Percentiles rank a stretch among this genome's conserved stretches.
These are phyloP conservation scores for Cosmia pyralina DNA, from an alignment of 2,888 invertebrate genomes.

Conservation along the genomic window DNA sequence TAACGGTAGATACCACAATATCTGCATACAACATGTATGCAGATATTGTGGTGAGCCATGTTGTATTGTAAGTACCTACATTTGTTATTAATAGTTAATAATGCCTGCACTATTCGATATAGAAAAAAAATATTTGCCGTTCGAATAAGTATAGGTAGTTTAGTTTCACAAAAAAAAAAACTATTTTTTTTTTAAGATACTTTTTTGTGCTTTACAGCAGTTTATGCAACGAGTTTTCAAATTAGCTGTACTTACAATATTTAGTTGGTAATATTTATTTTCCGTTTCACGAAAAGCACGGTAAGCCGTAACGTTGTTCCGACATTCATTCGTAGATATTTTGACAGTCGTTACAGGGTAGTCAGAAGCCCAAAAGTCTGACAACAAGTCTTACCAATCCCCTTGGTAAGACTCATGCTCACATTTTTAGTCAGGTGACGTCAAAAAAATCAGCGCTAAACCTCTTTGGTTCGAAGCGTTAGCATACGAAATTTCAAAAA, in stretches of 20 bases:
- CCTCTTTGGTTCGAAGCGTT: too few relatives aligned
- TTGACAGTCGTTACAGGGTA: neutral
- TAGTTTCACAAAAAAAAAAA: neutral
- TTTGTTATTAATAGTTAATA: too few relatives aligned
- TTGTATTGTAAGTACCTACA: neutral
- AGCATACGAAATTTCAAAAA: too few relatives aligned
- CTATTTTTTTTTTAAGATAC: neutral
- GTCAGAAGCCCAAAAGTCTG: too few relatives aligned
- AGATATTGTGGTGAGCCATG: conserved; percentile 34
- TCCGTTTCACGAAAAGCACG: neutral
- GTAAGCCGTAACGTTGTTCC: too few relatives aligned
- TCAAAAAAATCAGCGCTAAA: too few relatives aligned
- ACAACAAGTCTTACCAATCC: too few relatives aligned
- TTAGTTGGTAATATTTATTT: neutral
- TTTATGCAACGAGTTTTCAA: too few relatives aligned
- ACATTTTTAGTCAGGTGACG: too few relatives aligned
- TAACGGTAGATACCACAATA: conserved; percentile 42
- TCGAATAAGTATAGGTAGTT: too few relatives aligned
- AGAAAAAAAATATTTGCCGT: too few relatives aligned
- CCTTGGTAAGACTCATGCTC: too few relatives aligned
- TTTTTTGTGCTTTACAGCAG: neutral
- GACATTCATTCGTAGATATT: neutral
- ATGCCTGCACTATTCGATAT: neutral
- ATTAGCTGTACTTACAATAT: neutral
- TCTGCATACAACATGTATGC: conserved; percentile 35